Evolutionary conservation across 2,113 vertebrate genomes (phyloP), one percentile per base, ranked within the genome.

Genomic region (Chaenocephalus aceratus): DNA sequence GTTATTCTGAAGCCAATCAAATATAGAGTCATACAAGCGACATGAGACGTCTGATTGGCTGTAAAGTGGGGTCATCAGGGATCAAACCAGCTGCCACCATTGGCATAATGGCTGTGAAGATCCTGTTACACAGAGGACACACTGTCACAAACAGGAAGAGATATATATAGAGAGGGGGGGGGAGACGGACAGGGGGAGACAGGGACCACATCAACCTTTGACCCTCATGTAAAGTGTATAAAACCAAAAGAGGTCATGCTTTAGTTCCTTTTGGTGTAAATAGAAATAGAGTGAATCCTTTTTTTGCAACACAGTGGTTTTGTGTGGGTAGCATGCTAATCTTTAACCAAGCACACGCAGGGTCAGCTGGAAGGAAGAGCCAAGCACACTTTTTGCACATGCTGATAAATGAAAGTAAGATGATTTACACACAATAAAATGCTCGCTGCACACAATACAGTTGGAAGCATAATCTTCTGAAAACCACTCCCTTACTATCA

Each of bases 101-200:
- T 91, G 98, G 98, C 97, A 99, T 97, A 89, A 99, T 94, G 93
- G 98, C 97, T 87, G 98, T 99, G 96, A 99, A 99, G 94, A 99
- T 97, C 98, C 98, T 99, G 95, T 94, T 92, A 91, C 93, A 94
- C 93, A 94, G 87, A 96, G 91, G 93, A 96, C 62, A 91, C 51
- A 88, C 57, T 73, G 3, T 18, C 66, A 75, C 61, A 80, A 34
- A 88, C 66, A 76, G 59, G 54, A 45, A 63, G 58, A 85, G 54
- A 79, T 5, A 79, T 26, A 45, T 59, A 63, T 60, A 65, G n/a
- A 30, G 26, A 3, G 23, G 48, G 3, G 56, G 13, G 7, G 18
- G 3, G 54, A 10, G 74, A 64, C 59, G 3, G 8, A 79, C 57
- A 18, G 60, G 46, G 62, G 59, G 74, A 51, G 76, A 75, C 61